Evolutionary conservation across 2,113 vertebrate species (phyloP).

Genomic region (Xenopus borealis): DNA sequence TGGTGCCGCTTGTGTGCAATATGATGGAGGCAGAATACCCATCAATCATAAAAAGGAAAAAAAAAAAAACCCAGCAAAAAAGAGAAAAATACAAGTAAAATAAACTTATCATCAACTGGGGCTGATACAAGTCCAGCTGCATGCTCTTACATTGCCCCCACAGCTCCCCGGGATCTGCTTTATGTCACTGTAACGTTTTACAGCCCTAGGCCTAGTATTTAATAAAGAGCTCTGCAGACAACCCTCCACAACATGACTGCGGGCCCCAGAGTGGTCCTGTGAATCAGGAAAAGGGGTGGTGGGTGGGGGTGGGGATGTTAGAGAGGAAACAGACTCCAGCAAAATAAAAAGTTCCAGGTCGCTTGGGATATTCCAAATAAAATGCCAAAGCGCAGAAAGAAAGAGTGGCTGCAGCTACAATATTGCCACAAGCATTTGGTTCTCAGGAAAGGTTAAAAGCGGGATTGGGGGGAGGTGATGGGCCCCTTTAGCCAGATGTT

Average conservation of each 20-base stretch:
- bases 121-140: too few relatives aligned
- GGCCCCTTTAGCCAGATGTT: too few relatives aligned
- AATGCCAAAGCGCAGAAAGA: neutral
- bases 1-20: too few relatives aligned
- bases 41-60: too few relatives aligned
- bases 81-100: too few relatives aligned
- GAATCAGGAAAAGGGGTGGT: neutral
- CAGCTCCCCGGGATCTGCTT: conserved; percentile 1
- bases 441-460: too few relatives aligned
- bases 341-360: neutral
- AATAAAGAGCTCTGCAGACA: neutral
- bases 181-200: conserved; percentile 61
- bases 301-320: neutral
- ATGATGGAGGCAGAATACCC: too few relatives aligned
- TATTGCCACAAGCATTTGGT: too few relatives aligned
- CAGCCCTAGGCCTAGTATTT: conserved; percentile 38
- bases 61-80: too few relatives aligned
- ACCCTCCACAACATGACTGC: neutral
- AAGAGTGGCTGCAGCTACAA: neutral
- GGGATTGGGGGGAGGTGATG: too few relatives aligned
- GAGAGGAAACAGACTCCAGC: conserved; percentile 4
- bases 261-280: neutral
- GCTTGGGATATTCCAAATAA: conserved; percentile 19
- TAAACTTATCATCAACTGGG: too few relatives aligned
- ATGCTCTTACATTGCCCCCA: too few relatives aligned